Percentiles rank a stretch among this genome's conserved stretches.
Conservation (phyloP, 1,140 invertebrate species). For the Bombus difficillimus region DNA sequence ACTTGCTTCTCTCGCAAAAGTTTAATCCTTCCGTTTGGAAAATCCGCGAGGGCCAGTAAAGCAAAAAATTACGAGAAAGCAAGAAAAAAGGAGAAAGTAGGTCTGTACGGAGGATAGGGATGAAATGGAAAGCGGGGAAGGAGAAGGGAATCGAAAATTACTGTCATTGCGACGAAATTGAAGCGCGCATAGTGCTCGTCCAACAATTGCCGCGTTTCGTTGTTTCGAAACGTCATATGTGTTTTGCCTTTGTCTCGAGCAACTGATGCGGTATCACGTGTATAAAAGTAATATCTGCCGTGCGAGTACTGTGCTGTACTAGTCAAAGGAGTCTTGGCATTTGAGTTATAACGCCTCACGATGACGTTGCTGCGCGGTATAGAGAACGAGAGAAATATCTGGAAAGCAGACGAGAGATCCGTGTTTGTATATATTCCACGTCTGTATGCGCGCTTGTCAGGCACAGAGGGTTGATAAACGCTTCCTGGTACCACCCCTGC, state of each 20-base stretch:
- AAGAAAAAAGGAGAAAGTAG: background rate
- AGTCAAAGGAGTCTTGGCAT: conserved; percentile 64
- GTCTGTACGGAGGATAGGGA: too few species aligned
- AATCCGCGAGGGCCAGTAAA: background rate
- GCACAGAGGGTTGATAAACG: conserved; percentile 72
- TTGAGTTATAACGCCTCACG: conserved; percentile 62
- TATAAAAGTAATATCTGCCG: conserved; percentile 69
- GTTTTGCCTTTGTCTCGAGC: conserved; percentile 59
- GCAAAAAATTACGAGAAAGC: conserved; percentile 26
- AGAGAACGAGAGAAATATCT: background rate
- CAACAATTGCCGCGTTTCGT: conserved; percentile 27
- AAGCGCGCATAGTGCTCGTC: conserved; percentile 38
- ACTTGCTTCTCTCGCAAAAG: background rate
- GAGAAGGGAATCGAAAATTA: conserved; percentile 53
- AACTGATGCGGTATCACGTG: conserved; percentile 64
- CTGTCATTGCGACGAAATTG: conserved; percentile 54
- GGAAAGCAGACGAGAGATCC: background rate
- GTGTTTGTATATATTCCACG: conserved; percentile 26
- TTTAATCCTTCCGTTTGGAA: conserved; percentile 34
- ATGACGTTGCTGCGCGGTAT: background rate
- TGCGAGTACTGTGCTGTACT: conserved; percentile 31
- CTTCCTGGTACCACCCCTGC: conserved; percentile 21
- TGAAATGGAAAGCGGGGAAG: background rate
- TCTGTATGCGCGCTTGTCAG: conserved; percentile 47
- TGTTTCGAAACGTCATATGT: conserved; percentile 32